Base-by-base conservation (phyloP, 2,113 vertebrate species). In the Xenus cinereus region DNA sequence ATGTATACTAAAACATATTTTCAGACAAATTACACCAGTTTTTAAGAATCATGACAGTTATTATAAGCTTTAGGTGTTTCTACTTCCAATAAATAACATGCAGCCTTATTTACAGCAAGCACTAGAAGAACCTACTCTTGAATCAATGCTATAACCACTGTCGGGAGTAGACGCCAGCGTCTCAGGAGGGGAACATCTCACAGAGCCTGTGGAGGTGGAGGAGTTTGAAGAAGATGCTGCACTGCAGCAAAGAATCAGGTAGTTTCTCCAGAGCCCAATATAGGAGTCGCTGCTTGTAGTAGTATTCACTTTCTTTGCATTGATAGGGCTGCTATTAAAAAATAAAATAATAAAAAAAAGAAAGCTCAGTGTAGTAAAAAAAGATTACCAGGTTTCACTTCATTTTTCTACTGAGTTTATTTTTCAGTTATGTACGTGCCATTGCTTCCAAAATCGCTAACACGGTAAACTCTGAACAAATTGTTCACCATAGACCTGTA, bases 161-260 rank as follows among this genome's bases (percentile, higher is more conserved):
- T 99, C 99, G 8, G 99, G 99, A 45, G 99, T 99, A 79, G 99
- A 99, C 96, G 99, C 99, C 98, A 99, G 99, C 97, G 99, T 99
- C 98, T 99, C 99, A 4, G 99, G 99, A 81, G 99, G 99, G 95
- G 99, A 99, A 94, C 99, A 99, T 97, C 99, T 98, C 97, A 99
- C 99, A 84, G 99, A 99, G 90, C 99, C 99, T 23, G 99, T 88
- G 24, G 98, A 98, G 41, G 98, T 46, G 43, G 98, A 98, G 28
- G 97, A 97, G 3, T 97, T 92, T 3, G 98, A 57, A 54, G 98
- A 98, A 20, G 98, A 98, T 16, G 99, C 99, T 21, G 99, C 99
- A 90, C 99, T 99, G 98, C 99, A 99, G 98, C 99, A 99, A 56
- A 99, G 99, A 69, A 99, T 99, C 96, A 99, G 98, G 94, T 99